Conservation (phyloP, 2,888 invertebrate species). For the Thera obeliscata region DNA sequence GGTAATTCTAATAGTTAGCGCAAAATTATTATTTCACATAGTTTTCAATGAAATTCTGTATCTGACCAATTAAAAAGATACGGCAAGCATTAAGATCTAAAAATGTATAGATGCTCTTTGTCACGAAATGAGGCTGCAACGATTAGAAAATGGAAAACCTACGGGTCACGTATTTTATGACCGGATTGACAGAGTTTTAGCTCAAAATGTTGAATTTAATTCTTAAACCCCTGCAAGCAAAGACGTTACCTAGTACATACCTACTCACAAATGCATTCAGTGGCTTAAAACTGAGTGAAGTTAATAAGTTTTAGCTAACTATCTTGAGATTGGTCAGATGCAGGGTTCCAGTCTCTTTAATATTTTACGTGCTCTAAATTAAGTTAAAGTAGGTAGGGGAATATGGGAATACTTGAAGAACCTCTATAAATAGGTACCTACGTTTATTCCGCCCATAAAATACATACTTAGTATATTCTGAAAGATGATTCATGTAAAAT, state of each 20-base stretch:
- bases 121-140: background rate
- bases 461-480: background rate
- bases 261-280: constrained; percentile 49
- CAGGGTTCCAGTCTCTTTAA: constrained; percentile 27
- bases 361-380: constrained; percentile 23
- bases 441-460: too few species aligned
- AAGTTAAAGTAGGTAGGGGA: constrained; percentile 6
- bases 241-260: background rate
- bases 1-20: too few species aligned
- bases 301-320: constrained; percentile 55
- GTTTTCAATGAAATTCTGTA: too few species aligned
- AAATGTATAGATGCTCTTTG: too few species aligned
- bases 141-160: background rate
- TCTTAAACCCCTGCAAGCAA: constrained; percentile 3
- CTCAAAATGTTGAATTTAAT: constrained; percentile 1
- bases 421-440: too few species aligned
- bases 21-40: too few species aligned
- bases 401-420: background rate
- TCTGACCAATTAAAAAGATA: too few species aligned
- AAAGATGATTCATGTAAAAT: background rate
- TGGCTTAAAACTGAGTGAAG: constrained; percentile 44
- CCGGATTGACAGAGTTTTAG: constrained; percentile 22
- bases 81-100: too few species aligned
- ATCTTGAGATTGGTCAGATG: constrained; percentile 26
- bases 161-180: constrained; percentile 9